These are phyloP conservation scores for Rhabdomys pumilio DNA, from an alignment of 2,797 vertebrate species.

Conservation along the genomic window DNA sequence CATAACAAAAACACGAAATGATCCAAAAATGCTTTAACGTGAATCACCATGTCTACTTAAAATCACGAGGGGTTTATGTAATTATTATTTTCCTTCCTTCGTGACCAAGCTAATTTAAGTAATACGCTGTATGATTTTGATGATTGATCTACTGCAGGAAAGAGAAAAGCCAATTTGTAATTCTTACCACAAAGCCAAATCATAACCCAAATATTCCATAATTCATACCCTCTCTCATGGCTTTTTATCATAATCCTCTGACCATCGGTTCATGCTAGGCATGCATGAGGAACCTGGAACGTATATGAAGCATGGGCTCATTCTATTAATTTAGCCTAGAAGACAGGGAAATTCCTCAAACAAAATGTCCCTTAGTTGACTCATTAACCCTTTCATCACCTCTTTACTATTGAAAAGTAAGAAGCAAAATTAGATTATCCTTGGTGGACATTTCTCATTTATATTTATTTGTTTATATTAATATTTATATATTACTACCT, in stretches of 20 bases:
- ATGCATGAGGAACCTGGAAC: constrained; percentile 85
- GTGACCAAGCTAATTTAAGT: constrained; percentile 62
- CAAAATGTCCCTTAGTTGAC: constrained; percentile 69
- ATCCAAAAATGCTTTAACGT: constrained; percentile 10
- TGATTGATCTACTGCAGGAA: background rate
- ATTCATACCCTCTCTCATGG: constrained; percentile 65
- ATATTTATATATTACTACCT: constrained; percentile 9
- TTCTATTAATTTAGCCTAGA: constrained; percentile 84
- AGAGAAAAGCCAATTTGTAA: constrained; percentile 71
- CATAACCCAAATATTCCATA: constrained; percentile 68
- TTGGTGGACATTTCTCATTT: constrained; percentile 24
- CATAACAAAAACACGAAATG: constrained; percentile 19
- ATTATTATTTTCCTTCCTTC: constrained; percentile 65
- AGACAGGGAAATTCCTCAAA: constrained; percentile 81
- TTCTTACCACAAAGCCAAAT: constrained; percentile 81
- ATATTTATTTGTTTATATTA: background rate
- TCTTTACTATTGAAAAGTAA: constrained; percentile 34
- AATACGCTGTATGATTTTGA: constrained; percentile 67
- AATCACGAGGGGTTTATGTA: constrained; percentile 71
- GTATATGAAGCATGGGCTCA: constrained; percentile 72
- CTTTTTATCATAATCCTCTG: constrained; percentile 65
- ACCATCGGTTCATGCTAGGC: constrained; percentile 85
- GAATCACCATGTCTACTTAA: constrained; percentile 48
- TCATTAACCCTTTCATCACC: constrained; percentile 81
- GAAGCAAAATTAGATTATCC: constrained; percentile 13